Evolutionary conservation across 2,888 invertebrate species (phyloP), one percentile per base, ranked within the genome.

Genomic region (Leistus spinibarbis): DNA sequence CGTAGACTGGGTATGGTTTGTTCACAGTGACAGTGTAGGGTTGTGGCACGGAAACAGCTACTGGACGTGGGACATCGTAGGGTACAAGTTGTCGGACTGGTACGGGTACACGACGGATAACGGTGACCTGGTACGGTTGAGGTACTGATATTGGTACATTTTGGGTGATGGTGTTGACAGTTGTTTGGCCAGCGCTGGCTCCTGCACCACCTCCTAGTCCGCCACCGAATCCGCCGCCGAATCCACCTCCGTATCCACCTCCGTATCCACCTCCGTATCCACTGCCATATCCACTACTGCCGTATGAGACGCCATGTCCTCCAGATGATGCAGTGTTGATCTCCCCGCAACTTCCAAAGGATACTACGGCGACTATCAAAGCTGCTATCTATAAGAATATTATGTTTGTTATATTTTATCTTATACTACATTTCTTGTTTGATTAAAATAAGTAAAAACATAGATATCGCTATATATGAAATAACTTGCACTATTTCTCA

Each of bases 61-160:
- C 65, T 10, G 72, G 54, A 16, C 72, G 64, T 17, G 72, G 72
- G 10, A 72, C 72, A n/a, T 27, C n/a, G 5, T 65, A 64, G 9
- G 65, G 72, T n/a, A 65, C 64, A 16, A 24, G 3, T 13, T 65
- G 65, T 0, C 65, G 65, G 5, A 65, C 65, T 13, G 64, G 72
- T 7, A 72, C 72, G 17, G 72, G 72, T 19, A 65, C 64, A 4
- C 65, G 72, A 16, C 72, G 72, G n/a, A 27, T 72, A n/a, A 72
- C 56, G 1, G 72, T 72, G 23, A 72, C 65, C 17, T 23, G 9
- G 72, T 72, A 72, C 9, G 72, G 72, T 54, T 72, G 72, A 0
- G 72, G 72, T 9, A 72, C 72, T 22, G 72, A 57, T n/a, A 72
- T 57, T 20, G 72, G 54, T 0, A 72, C 57, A 16, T 56, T 65